Base-by-base conservation (phyloP, 2,113 vertebrate genomes). In the Lynx canadensis region DNA sequence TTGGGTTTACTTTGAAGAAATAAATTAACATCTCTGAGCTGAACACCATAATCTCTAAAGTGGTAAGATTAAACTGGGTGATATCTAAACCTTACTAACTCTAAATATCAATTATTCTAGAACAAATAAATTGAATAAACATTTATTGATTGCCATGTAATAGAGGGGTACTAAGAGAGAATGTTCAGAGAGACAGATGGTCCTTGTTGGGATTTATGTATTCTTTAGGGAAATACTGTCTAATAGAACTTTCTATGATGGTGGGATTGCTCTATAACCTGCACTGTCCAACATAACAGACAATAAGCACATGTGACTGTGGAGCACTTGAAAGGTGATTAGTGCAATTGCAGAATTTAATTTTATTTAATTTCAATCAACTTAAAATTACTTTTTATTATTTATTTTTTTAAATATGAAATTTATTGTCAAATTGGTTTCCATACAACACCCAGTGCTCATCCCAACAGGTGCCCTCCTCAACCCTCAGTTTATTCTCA, bases 1-100 rank as follows among this genome's bases (percentile, higher is more conserved):
- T 84, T 74, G 5, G 21, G 2, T 60, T 96, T 96, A n/a, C 27
- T 88, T 55, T 63, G 60, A 94, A 84, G 52, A 93, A 91, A 93
- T n/a, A 93, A 82, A 66, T 86, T 81, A 87, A 84, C 5, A 7
- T 87, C 18, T 88, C 50, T 89, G 85, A 89, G 18, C 23, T 89
- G 57, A 95, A 48, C 52, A 48, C 36, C 36, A 36, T 65, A 23
- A 57, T 85, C 38, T 87, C 21, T 38, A 69, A 94, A 94, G 21
- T 71, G 27, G 13, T 92, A 21, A 50, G 45, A 65, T 92, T 92
- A 76, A 55, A 95, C 19, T 33, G 41, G 52, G 16, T 65, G 7
- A 19, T 95, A 29, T 36, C 18, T 97, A 94, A 97, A 79, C 4
- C 21, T 14, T 71, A 48, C 52, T 69, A 89, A 55, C 45, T 83